Evolutionary conservation across 2,888 invertebrate species (phyloP), one percentile per base, ranked within the genome.

Genomic region (Netelia inedita): DNA sequence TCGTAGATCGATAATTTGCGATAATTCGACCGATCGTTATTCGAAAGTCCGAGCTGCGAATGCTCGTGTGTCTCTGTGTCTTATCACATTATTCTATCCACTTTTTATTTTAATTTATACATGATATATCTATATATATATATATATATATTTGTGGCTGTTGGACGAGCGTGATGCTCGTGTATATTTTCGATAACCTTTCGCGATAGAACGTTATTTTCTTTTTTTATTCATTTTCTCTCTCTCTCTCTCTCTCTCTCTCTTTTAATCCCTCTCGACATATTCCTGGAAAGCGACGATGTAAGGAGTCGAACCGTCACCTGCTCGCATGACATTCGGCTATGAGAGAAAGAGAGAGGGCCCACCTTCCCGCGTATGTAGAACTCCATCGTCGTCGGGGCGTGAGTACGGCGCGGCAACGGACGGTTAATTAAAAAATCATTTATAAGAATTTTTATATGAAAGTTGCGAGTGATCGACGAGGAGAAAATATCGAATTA

Each of bases 161-260:
- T 53, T 50, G 35, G 63, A 43, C 69, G 63, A 50, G 46, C 66
- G 59, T 46, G 65, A 55, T 73, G n/a, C 46, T 69, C 59, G 69
- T 59, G 16, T 59, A 80, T 68, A 75, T 75, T 55, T 84, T 79
- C 68, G 86, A 85, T 86, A 80, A 80, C 59, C 84, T 83, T 68
- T 78, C 19, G 82, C 76, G 85, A 86, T 86, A 83, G 65, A 43
- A 28, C 46, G 35, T 35, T 35, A 6, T 6, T 35, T 6, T 35
- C 6, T 35, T 72, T 50, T 65, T 71, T 82, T 84, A n/a, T 53
- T 3, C 53, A 41, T 28, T 28, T 28, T 28, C 28, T 28, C 5
- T 35, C 35, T 35, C 35, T 35, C n/a, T 28, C 28, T 28, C 5
- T 28, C 28, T 28, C 5, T 28, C 28, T 28, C 5, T 35, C 35